Conservation (phyloP, 2,888 invertebrate genomes). For the Griposia aprilina region DNA sequence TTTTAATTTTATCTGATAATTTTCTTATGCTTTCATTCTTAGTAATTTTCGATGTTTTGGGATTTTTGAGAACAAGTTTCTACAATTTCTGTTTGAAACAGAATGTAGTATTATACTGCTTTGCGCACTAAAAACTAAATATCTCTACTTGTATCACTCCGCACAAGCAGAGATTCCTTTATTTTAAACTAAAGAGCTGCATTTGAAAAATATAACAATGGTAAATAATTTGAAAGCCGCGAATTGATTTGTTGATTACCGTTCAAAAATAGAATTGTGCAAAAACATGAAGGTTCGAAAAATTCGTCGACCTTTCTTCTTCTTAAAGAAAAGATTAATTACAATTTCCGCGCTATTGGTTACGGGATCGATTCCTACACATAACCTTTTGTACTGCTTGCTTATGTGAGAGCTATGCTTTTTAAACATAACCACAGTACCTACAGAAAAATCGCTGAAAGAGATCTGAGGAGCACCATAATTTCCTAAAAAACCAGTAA, state of each 20-base stretch:
- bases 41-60: not conserved
- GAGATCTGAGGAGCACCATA: too few species aligned
- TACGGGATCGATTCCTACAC: not conserved
- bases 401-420: not conserved
- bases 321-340: constrained; percentile 11
- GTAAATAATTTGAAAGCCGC: not conserved
- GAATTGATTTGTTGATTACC: not conserved
- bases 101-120: not conserved
- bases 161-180: too few species aligned
- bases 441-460: not conserved
- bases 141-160: too few species aligned
- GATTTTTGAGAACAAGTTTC: not conserved
- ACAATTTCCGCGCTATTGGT: constrained; percentile 16
- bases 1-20: not conserved
- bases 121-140: too few species aligned
- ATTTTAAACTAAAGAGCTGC: not conserved
- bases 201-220: not conserved
- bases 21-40: not conserved
- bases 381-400: not conserved
- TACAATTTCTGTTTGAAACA: not conserved
- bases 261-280: not conserved
- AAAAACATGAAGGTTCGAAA: not conserved
- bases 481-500: too few species aligned
- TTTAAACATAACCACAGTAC: not conserved
- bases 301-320: not conserved